Percentiles rank a stretch among this genome's conserved stretches.
Evolutionary conservation across 2,888 invertebrate species (phyloP).

Genomic region (Laothoe populi): DNA sequence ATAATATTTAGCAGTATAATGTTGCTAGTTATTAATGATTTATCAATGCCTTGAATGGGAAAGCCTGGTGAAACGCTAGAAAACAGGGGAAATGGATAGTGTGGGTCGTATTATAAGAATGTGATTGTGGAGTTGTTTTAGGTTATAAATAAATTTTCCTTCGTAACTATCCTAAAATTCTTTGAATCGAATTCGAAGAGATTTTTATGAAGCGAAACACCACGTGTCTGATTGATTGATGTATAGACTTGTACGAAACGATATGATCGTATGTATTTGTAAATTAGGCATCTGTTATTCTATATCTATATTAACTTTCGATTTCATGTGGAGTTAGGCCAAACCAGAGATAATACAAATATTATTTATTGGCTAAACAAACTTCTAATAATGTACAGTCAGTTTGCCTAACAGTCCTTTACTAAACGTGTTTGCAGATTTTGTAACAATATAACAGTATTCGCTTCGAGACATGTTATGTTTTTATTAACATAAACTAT

Average conservation of each 20-base stretch:
- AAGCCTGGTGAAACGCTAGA: too few species aligned
- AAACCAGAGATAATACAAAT: neutral
- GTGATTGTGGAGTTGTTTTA: slow-evolving; percentile 28
- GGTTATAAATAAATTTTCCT: slow-evolving; percentile 40
- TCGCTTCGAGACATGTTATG: slow-evolving; percentile 12
- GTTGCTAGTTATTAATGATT: too few species aligned
- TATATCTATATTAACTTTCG: slow-evolving; percentile 50
- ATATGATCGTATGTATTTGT: slow-evolving; percentile 44
- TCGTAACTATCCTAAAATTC: slow-evolving; percentile 61
- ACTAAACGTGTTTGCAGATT: slow-evolving; percentile 55
- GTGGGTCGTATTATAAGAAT: slow-evolving; percentile 18
- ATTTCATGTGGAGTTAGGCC: slow-evolving; percentile 37
- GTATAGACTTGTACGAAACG: slow-evolving; percentile 40
- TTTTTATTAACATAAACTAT: slow-evolving; percentile 23
- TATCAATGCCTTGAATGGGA: too few species aligned
- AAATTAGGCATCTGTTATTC: slow-evolving; percentile 42
- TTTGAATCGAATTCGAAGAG: slow-evolving; percentile 58
- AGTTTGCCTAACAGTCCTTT: slow-evolving; percentile 47
- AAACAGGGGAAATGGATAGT: neutral
- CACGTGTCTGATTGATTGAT: slow-evolving; percentile 35
- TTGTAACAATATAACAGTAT: slow-evolving; percentile 36
- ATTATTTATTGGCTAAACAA: neutral
- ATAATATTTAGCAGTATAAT: too few species aligned
- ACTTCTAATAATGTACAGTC: slow-evolving; percentile 35
- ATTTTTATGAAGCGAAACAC: slow-evolving; percentile 47